Conservation (phyloP, 2,797 vertebrate genomes). For the Carapus acus region DNA sequence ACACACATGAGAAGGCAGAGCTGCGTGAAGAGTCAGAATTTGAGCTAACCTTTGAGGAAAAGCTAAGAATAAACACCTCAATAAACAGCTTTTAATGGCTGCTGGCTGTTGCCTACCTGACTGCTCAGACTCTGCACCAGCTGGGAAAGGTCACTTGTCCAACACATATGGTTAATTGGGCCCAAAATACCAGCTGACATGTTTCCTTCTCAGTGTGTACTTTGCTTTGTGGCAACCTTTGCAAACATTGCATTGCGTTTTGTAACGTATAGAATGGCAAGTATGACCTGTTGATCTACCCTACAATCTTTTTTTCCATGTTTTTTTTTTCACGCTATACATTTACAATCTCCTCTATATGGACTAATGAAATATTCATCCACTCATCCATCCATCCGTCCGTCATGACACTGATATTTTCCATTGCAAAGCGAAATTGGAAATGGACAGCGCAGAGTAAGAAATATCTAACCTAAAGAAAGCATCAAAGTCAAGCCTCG, state of each 20-base stretch:
- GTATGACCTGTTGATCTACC: constrained; percentile 36
- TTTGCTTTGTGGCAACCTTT: constrained; percentile 48
- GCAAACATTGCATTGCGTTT: constrained; percentile 37
- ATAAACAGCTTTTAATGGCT: constrained; percentile 69
- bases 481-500: too few relatives aligned
- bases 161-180: constrained; percentile 70
- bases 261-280: constrained; percentile 39
- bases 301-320: constrained; percentile 11
- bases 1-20: constrained; percentile 53
- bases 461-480: too few relatives aligned
- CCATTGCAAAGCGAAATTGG: too few relatives aligned
- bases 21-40: constrained; percentile 43
- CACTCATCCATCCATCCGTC: too few relatives aligned
- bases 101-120: constrained; percentile 56
- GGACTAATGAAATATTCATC: too few relatives aligned
- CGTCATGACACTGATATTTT: too few relatives aligned
- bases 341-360: too few relatives aligned
- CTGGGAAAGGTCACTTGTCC: constrained; percentile 68
- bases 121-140: constrained; percentile 50
- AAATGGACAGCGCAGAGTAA: too few relatives aligned
- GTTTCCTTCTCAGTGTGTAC: constrained; percentile 42
- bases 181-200: constrained; percentile 64
- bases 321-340: too few relatives aligned
- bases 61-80: constrained; percentile 70
- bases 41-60: constrained; percentile 65